Evolutionary conservation across 2,797 vertebrate genomes (phyloP), one percentile per base, ranked within the genome.

Genomic region (Pseudocheirus occidentalis): DNA sequence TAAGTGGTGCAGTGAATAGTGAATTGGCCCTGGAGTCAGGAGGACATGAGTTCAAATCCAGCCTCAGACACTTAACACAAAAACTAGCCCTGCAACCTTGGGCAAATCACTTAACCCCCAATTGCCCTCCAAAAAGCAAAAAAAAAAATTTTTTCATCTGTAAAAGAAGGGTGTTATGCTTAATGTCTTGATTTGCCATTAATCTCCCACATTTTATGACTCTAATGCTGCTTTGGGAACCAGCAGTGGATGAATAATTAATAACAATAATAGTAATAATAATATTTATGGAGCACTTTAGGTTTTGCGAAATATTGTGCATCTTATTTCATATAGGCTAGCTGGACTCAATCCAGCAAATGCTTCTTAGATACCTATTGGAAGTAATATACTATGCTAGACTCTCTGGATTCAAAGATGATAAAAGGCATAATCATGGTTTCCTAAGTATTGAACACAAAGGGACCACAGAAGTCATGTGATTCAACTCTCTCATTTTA

Each of bases 281-380:
- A 50, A 46, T 27, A 50, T 27, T 50, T 87, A 12, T 50, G 7
- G 50, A 50, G 40, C 7, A 50, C 40, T 87, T 87, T 87, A 46
- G 46, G 40, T 46, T 50, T 50, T 50, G 21, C 24, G 50, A 21
- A 81, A 81, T 81, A 46, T 46, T 21, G 16, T 21, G 24, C 7
- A 81, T 81, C 1, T 40, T 81, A 50, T 46, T 81, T 81, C n/a
- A 40, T 27, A 11, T n/a, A n/a, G 21, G 40, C 46, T 1, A 27
- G 73, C 24, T 81, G 40, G 9, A 62, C 93, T 93, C 40, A 95
- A 62, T 62, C 92, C n/a, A 90, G 34, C 11, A 62, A 90, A 91
- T 4, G 56, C 29, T 92, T 90, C 27, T 54, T 40, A 9, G 89
- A 90, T 1, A 57, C 34, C n/a, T 89, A 27, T 16, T 52, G 62